Evolutionary conservation across 1,140 invertebrate genomes (phyloP), one percentile per base, ranked within the genome.

Genomic region (Bemisia tabaci): DNA sequence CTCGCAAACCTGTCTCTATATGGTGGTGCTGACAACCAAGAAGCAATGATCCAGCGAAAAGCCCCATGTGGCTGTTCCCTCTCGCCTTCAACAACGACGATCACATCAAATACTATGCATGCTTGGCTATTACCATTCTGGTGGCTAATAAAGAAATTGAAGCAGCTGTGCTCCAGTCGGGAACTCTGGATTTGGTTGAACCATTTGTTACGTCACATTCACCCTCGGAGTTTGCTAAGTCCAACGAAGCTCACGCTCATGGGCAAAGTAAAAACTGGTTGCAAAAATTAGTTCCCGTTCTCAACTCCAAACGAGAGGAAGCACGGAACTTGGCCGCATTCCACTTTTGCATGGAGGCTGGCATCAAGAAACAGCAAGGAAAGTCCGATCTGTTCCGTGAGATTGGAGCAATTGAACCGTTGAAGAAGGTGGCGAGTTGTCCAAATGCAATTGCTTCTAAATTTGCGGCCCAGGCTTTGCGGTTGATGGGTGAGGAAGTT

Each of bases 321-420:
- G 95, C 97, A 0, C 84, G 95, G 70, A 97, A 96, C 74, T 77
- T 99, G 64, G 96, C 97, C 0, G 95, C 96, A 26, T 99, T 99
- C 77, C 97, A 99, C 76, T 99, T 99, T 76, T 97, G 95, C 73
- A 97, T 99, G 94, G 97, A 99, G 78, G 96, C 97, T 1, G 92
- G 91, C 12, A 98, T 99, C 48, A 98, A 98, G 74, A 90, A 95
- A 72, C 88, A 94, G 71, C 96, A 98, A 78, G 92, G 93, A 17
- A 95, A 96, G 68, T 91, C 94, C 0, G 88, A 93, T 76, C 90
- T 97, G 72, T 98, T 99, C 75, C 82, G 86, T 64, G 93, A 95
- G 76, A 98, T 99, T 69, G 92, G 91, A 62, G 95, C 94, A 1
- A 91, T 99, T 63, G 92, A 97, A 71, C 91, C 95, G 0, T 80